Evolutionary conservation across 2,113 vertebrate species (phyloP), one percentile per base, ranked within the genome.

Genomic region (Myxocyprinus asiaticus): DNA sequence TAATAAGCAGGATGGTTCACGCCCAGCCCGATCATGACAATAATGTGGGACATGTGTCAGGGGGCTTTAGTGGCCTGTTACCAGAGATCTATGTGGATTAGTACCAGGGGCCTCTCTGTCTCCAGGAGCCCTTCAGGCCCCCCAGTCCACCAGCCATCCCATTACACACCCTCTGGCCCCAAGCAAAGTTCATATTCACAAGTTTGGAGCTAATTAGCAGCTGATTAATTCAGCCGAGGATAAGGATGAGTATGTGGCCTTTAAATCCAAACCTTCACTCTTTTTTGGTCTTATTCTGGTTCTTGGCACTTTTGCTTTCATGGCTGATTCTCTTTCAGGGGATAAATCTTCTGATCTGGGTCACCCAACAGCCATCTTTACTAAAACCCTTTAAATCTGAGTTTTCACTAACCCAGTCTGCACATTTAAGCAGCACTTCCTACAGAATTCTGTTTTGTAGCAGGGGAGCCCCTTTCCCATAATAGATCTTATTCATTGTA

Each of bases 1-100:
- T 33, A 33, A 33, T 33, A 33, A 33, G 22, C 3, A 1, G 22
- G 22, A 33, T 33, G 22, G 22, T 33, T 33, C 22, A 33, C 22
- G 22, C 22, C 22, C 22, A 33, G 22, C 22, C 22, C 22, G 22
- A 33, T 33, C 56, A 79, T 71, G 80, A 14, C 44, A 78, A 58
- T 67, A 77, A 82, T 82, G 76, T 74, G 56, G 17, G 73, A 62
- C 72, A 84, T 82, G 75, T 83, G 80, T 62, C 15, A 15, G 62
- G 14, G 22, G 55, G 53, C n/a, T 58, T 53, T 55, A 15, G 44
- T 15, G 47, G 48, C 84, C 51, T 67, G 61, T 67, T 14, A 33
- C 22, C 43, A 5, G 15, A 63, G 59, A 59, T 79, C 76, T 80
- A 33, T 75, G 64, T 58, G 80, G 84, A 84, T 85, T 81, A 87